Evolutionary conservation across 1,140 invertebrate species (phyloP), one percentile per base, ranked within the genome.

Genomic region (Oscheius sp.): DNA sequence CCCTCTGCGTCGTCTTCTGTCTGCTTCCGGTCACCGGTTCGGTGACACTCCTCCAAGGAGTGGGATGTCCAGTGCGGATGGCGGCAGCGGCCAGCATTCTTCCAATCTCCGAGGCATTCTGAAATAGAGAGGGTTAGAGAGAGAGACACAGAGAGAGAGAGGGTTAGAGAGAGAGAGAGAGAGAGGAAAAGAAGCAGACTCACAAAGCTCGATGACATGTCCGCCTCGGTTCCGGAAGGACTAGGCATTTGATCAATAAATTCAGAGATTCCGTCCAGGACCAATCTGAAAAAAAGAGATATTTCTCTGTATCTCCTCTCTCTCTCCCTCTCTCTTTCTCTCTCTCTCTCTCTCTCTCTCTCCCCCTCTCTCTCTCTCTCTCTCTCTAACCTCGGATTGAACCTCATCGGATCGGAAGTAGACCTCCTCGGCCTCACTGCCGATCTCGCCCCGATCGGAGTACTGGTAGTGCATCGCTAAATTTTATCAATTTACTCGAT

Each of bases 361-460:
- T n/a, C n/a, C n/a, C n/a, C n/a, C n/a, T n/a, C n/a, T n/a, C n/a
- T n/a, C n/a, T n/a, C n/a, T n/a, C n/a, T n/a, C n/a, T n/a, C n/a
- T n/a, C n/a, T n/a, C n/a, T n/a, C 38, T 42, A 10, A 55, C 49
- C 49, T 55, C 7, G 49, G 49, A 55, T 55, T 55, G 28, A 55
- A 55, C 28, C 49, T 55, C 7, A 20, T 26, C 49, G 23, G n/a
- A n/a, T n/a, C 28, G 15, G 49, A 55, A 10, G 7, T 42, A n/a
- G 38, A 42, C 28, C 49, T 23, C 23, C 49, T 7, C 7, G 49
- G 49, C 49, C 28, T 42, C 38, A 7, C 7, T 55, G 49, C 23
- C 4, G 49, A 26, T 20, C 23, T 55, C 28, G n/a, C n/a, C n/a
- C n/a, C n/a, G n/a, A n/a, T 55, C 49, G 49, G 49, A 7, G 49